Evolutionary conservation across 2,113 vertebrate genomes (phyloP), one percentile per base, ranked within the genome.

Genomic region (Rhineura floridana): DNA sequence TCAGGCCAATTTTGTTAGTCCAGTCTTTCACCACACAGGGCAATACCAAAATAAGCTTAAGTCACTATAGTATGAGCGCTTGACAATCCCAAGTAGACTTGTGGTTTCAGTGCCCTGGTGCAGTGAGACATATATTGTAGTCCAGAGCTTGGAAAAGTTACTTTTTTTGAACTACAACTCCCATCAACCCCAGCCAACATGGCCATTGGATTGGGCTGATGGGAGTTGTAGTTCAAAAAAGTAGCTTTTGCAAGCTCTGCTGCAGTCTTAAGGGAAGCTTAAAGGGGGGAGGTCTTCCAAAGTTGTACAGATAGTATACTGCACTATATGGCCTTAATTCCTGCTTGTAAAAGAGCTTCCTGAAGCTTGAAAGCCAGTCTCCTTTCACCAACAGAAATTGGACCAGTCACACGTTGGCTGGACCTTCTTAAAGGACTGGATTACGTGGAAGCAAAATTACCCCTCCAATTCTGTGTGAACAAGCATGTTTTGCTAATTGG

Each of bases 251-350:
- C n/a, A n/a, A n/a, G n/a, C n/a, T n/a, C n/a, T n/a, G n/a, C n/a
- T n/a, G n/a, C n/a, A n/a, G n/a, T n/a, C n/a, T n/a, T n/a, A n/a
- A n/a, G n/a, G n/a, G n/a, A n/a, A n/a, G n/a, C n/a, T n/a, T n/a
- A n/a, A n/a, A n/a, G n/a, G n/a, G n/a, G 70, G 44, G 87, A 88
- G 13, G 13, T 11, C 73, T 88, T 88, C 72, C 55, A 39, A 36
- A 65, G 33, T 50, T 11, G 1, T n/a, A 28, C 52, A 63, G 79
- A 25, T 42, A 59, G 70, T 48, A 44, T 28, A 75, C 42, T 8
- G 23, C 55, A 65, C 70, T 80, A 76, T 75, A 83, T 76, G 87
- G 52, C 83, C 48, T 67, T 36, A 19, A 48, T 88, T 82, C 80
- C 80, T 76, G 69, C 42, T 59, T 76, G 52, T 23, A 48, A 87